Percentiles rank a stretch among this genome's conserved stretches.
Evolutionary conservation across 1,140 invertebrate species (phyloP).

Genomic region (Pollicipes pollicipes): DNA sequence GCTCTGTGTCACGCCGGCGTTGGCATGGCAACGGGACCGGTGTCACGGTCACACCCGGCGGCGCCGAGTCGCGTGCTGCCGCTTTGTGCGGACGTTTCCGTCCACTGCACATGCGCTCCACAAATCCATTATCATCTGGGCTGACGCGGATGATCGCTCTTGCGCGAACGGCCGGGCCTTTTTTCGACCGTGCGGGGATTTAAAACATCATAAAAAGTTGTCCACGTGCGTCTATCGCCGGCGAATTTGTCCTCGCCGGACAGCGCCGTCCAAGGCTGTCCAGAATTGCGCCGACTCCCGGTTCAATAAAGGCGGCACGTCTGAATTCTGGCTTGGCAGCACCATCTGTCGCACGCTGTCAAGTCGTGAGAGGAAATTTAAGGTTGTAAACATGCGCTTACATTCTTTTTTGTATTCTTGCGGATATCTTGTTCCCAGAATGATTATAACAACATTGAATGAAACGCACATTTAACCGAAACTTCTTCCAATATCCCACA

Average conservation of each 20-base stretch:
- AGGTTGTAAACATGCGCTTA: no score
- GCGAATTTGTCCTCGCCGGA: background rate
- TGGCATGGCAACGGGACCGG: background rate
- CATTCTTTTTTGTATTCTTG: no score
- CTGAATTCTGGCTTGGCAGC: background rate
- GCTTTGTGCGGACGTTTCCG: background rate
- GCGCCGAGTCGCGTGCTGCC: background rate
- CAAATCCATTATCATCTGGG: background rate
- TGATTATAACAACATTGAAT: no score
- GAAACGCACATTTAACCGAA: no score
- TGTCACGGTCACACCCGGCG: background rate
- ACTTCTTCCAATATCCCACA: no score
- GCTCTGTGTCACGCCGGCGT: no score
- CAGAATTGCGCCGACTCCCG: background rate
- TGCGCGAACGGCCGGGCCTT: background rate
- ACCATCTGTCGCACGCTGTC: no score
- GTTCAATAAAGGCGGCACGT: background rate
- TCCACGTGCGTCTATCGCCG: background rate
- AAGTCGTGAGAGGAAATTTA: no score
- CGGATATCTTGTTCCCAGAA: no score
- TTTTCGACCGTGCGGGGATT: background rate
- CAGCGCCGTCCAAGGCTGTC: background rate
- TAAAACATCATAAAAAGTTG: background rate
- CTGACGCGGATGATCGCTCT: background rate
- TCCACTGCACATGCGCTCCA: background rate